Evolutionary conservation across 2,113 vertebrate genomes (phyloP).

Genomic region (Bos javanicus): DNA sequence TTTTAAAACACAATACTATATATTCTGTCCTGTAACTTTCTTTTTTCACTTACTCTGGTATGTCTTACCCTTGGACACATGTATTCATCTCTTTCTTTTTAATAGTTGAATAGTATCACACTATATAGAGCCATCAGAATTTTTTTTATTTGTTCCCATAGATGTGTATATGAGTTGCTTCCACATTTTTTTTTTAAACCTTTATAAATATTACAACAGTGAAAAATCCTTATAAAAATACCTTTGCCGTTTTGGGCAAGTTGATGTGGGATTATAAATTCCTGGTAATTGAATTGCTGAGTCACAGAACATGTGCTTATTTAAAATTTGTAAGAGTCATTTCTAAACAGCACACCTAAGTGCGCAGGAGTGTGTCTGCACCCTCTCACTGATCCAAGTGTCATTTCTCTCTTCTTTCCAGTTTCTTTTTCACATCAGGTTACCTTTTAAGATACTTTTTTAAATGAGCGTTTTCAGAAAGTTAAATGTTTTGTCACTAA

Average conservation of each 20-base stretch:
- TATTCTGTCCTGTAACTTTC: not conserved
- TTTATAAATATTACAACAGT: not conserved
- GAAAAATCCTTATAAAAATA: not conserved
- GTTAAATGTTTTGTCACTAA: not conserved
- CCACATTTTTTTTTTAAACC: not conserved
- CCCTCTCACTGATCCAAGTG: not conserved
- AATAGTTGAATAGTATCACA: not conserved
- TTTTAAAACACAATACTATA: not conserved
- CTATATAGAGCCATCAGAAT: not conserved
- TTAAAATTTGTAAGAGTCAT: not conserved
- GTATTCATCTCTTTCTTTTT: not conserved
- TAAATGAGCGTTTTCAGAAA: not conserved
- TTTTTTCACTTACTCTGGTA: not conserved
- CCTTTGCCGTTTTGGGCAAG: not conserved
- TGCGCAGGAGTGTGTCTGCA: not conserved
- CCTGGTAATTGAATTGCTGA: not conserved
- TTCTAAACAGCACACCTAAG: not conserved
- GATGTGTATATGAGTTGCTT: not conserved
- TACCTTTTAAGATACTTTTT: not conserved
- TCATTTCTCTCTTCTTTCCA: not conserved
- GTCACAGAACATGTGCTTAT: not conserved
- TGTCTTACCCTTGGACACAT: not conserved
- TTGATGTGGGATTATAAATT: not conserved
- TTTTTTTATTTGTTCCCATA: not conserved
- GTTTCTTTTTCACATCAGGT: not conserved